These are phyloP conservation scores for Steinernema hermaphroditum DNA, from an alignment of 2,888 invertebrate genomes.

Conservation along the genomic window DNA sequence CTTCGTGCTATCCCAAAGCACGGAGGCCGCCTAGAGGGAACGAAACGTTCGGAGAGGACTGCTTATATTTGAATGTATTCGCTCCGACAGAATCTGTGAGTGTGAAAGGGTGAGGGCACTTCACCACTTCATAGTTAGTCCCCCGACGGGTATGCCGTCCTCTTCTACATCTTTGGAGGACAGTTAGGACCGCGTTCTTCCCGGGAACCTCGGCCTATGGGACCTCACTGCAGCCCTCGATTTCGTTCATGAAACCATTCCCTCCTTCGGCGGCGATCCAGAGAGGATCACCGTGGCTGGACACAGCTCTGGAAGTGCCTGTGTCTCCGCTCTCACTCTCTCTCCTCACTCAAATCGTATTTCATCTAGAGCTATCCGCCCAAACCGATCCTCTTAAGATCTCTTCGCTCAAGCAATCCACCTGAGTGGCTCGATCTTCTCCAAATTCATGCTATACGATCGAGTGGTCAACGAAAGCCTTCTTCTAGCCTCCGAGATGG, in stretches of 20 bases:
- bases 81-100: not conserved
- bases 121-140: no score
- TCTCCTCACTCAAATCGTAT: not conserved
- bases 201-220: not conserved
- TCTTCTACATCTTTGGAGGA: no score
- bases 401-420: not conserved
- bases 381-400: not conserved
- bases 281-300: not conserved
- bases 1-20: not conserved
- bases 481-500: not conserved
- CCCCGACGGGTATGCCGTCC: no score
- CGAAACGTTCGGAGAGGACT: not conserved
- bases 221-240: not conserved
- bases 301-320: not conserved
- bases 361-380: no score
- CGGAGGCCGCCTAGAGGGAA: not conserved
- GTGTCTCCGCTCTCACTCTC: not conserved
- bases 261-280: not conserved
- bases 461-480: not conserved
- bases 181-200: not conserved
- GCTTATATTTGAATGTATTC: not conserved
- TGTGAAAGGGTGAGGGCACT: no score
- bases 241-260: not conserved
- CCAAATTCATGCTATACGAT: not conserved
- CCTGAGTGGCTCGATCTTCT: not conserved